Evolutionary conservation across 2,113 vertebrate genomes (phyloP), one percentile per base, ranked within the genome.

Genomic region (Nyctibius bracteatus): DNA sequence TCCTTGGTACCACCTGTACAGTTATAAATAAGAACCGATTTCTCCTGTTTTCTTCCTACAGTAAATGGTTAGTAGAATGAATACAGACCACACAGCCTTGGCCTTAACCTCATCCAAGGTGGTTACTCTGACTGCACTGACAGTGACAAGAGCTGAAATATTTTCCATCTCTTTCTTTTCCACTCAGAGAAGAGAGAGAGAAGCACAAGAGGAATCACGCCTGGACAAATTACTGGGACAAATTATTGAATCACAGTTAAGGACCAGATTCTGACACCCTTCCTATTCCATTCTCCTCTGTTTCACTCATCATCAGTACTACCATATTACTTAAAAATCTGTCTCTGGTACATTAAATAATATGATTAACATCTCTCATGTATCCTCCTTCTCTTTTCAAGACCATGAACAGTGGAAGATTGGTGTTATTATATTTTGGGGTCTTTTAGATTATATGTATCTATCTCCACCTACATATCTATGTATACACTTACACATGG

Each of bases 401-500:
- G 49, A 66, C 3, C 6, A 28, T 6, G 10, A 65, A 51, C 12
- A 5, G 4, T 49, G 23, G 28, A 14, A 84, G 9, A 47, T 4
- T 0, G 0, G 13, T 74, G 30, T n/a, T 25, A 35, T 39, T 61
- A 6, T 33, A 62, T 46, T 41, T 61, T 39, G 41, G 7, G 8
- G 39, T 68, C 11, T 77, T 86, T 67, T 54, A 71, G 3, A 22
- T 51, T 58, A 37, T 5, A 4, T n/a, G 0, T 61, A 5, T 59
- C 21, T 28, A 6, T 39, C 30, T 15, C 13, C 14, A 55, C 31
- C 7, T 54, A 1, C 14, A 3, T 30, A n/a, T 24, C 25, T 33
- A 28, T 5, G 12, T 4, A 57, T 19, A 47, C 10, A 47, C 8
- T 46, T 80, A 39, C 4, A 35, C 15, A 41, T 39, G 16, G 11